Conservation (phyloP, 2,113 vertebrate species). For the Chaetodon trifascialis region DNA sequence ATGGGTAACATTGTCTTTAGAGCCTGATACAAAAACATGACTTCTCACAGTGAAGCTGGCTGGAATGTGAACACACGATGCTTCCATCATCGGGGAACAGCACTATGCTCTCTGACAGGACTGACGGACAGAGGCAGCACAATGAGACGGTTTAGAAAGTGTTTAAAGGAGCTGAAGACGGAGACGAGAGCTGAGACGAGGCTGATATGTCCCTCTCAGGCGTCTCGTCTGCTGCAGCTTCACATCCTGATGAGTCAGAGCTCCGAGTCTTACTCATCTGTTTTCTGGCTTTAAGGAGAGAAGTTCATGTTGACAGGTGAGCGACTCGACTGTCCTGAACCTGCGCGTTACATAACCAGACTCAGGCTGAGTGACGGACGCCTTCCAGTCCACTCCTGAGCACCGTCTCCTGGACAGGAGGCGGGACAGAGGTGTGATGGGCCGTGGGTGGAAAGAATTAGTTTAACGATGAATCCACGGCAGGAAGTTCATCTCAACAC, state of each 20-base stretch:
- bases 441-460: not conserved
- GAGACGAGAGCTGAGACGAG: not conserved
- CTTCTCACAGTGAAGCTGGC: no score
- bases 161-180: not conserved
- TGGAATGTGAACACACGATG: no score
- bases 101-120: no score
- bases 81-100: no score
- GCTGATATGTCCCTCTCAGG: not conserved
- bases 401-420: not conserved
- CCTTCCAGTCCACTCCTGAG: not conserved
- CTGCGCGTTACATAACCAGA: not conserved
- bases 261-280: slow-evolving; percentile 31
- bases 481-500: not conserved
- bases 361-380: not conserved
- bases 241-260: slow-evolving; percentile 24
- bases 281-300: not conserved
- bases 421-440: not conserved
- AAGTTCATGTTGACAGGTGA: slow-evolving; percentile 32
- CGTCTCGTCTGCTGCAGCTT: not conserved
- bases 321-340: not conserved
- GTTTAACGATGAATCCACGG: not conserved
- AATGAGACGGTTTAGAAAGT: not conserved
- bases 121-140: no score
- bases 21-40: not conserved
- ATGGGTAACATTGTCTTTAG: not conserved